Evolutionary conservation across 1,140 invertebrate genomes (phyloP), one percentile per base, ranked within the genome.

Genomic region (Grapholita molesta): DNA sequence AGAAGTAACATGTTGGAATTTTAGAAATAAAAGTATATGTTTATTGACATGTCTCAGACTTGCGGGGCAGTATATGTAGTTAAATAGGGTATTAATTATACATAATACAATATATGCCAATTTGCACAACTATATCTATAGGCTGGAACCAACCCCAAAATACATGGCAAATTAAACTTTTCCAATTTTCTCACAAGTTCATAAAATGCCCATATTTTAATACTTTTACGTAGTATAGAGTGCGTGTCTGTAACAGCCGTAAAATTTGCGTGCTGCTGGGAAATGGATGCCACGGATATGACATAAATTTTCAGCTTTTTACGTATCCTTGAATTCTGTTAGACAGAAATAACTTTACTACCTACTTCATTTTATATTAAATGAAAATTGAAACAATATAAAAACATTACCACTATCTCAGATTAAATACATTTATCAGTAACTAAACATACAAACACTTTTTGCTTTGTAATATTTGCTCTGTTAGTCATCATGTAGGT

Each of bases 291-390:
- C 74, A 72, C 66, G 73, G 71, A 74, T 74, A 75, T 71, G 70
- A 77, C 78, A 77, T 79, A 79, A 78, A 82, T 82, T 82, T 77
- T 76, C 70, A 69, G 71, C 75, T 79, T 79, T 79, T 82, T 78
- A 76, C 70, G 73, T 70, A 72, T 70, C 79, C 77, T 81, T 78
- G 75, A 77, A 77, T 77, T 73, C 71, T 79, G 66, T 74, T 77
- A 66, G 66, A 68, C 74, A 25, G 70, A 69, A 64, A 42, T 69
- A 67, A 57, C 69, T 69, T 71, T 72, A 48, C 42, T 21, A n/a
- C 42, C 15, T 38, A n/a, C 11, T 48, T 48, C 42, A 48, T 21
- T 18, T 48, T 21, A 21, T 48, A 21, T 48, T 21, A 18, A 48
- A n/a, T 3, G 18, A 9, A 48, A 48, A 21, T 7, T 48, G 9